These are phyloP conservation scores for Zapus hudsonius DNA, from an alignment of 2,113 vertebrate genomes.

Conservation along the genomic window DNA sequence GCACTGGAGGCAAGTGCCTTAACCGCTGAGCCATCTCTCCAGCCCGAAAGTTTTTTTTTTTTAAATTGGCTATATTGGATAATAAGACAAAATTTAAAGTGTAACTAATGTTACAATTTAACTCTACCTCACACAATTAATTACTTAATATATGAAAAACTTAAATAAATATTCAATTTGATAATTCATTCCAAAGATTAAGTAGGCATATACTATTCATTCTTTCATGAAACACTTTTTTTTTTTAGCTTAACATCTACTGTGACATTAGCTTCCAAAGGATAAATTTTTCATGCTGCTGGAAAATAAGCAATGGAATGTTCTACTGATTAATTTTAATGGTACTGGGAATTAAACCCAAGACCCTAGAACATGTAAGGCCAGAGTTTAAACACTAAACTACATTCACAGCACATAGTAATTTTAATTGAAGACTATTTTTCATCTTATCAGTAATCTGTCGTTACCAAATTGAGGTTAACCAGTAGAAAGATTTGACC, in stretches of 20 bases:
- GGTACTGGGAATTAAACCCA: background rate
- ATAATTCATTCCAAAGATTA: slow-evolving; percentile 48
- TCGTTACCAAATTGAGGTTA: slow-evolving; percentile 30
- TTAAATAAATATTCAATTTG: background rate
- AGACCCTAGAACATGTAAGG: background rate
- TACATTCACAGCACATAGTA: background rate
- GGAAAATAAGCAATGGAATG: background rate
- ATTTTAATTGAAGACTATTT: slow-evolving; percentile 1
- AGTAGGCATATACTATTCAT: background rate
- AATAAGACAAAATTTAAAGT: slow-evolving; percentile 11
- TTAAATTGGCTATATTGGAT: background rate
- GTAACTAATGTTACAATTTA: slow-evolving; percentile 6
- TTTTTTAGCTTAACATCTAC: background rate
- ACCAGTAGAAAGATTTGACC: background rate
- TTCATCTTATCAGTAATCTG: slow-evolving; percentile 13
- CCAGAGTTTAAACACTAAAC: background rate
- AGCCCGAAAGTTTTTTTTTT: too few relatives aligned
- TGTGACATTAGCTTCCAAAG: slow-evolving; percentile 15
- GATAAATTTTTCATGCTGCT: background rate
- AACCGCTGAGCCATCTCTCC: too few relatives aligned
- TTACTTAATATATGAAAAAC: background rate
- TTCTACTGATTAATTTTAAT: background rate
- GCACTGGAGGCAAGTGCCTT: too few relatives aligned
- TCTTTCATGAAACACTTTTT: background rate
- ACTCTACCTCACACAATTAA: background rate